A percentile compares a stretch with the other conserved stretches of the same genome.
Conservation (phyloP, 2,888 invertebrate species). For the Glaucopsyche alexis region DNA sequence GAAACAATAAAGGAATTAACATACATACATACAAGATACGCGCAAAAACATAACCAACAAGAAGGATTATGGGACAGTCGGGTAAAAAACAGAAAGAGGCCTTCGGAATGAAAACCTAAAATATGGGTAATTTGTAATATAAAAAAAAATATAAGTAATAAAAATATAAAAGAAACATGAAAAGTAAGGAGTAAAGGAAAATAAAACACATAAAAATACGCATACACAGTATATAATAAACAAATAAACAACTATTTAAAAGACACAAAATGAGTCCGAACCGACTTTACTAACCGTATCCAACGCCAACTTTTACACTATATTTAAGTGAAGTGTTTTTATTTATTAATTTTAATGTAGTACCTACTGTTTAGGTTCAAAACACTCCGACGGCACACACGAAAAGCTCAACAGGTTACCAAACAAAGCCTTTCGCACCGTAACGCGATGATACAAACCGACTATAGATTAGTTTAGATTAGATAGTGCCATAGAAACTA, state of each 20-base stretch:
- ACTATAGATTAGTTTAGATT: neutral
- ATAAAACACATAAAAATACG: neutral
- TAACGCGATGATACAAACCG: neutral
- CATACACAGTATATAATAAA: neutral
- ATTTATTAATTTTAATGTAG: no score
- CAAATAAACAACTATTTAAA: neutral
- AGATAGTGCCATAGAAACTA: no score
- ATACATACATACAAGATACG: no score
- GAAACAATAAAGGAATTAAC: no score
- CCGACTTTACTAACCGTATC: neutral
- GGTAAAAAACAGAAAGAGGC: no score
- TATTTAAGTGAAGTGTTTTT: no score
- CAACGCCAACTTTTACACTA: neutral
- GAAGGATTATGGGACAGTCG: no score
- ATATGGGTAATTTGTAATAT: neutral
- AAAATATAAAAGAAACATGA: neutral
- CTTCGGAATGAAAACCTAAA: no score
- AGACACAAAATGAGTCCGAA: neutral
- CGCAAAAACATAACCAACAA: no score
- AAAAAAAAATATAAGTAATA: no score
- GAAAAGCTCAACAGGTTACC: conserved; percentile 17
- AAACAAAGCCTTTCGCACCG: neutral
- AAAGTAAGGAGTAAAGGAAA: neutral
- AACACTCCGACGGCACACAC: neutral
- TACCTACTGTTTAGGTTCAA: neutral